Conservation (phyloP, 2,797 vertebrate species). For the Amazonetta brasiliensis region DNA sequence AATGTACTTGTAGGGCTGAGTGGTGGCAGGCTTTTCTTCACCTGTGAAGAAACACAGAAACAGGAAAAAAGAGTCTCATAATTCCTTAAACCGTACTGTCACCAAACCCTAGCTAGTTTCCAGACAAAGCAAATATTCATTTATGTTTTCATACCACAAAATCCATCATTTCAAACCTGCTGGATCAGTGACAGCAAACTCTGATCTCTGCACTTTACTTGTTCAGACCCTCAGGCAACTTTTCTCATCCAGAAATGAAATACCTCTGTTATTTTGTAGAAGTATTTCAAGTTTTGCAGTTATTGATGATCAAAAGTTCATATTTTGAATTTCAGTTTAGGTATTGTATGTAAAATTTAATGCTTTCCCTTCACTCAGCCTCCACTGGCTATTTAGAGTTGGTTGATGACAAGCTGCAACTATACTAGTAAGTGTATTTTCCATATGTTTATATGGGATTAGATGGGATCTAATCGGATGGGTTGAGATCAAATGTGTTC, state of each 20-base stretch:
- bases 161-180: background rate
- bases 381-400: background rate
- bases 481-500: slow-evolving; percentile 25
- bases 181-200: slow-evolving; percentile 3
- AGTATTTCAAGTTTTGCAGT: background rate
- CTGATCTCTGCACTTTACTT: slow-evolving; percentile 7
- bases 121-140: background rate
- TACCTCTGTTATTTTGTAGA: background rate
- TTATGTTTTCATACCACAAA: slow-evolving; percentile 11
- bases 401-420: slow-evolving; percentile 4
- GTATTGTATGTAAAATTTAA: background rate
- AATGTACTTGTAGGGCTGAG: background rate
- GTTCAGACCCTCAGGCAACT: background rate
- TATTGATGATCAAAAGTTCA: slow-evolving; percentile 1
- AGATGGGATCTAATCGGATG: background rate
- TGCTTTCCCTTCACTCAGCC: background rate
- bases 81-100: background rate
- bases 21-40: background rate
- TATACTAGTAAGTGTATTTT: background rate
- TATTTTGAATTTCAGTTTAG: slow-evolving; percentile 21
- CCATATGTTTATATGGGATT: background rate
- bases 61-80: background rate
- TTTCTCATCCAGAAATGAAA: background rate
- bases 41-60: background rate
- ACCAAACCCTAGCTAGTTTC: background rate